These are phyloP conservation scores for Thecocarcelia acutangulata DNA, from an alignment of 2,888 invertebrate genomes.

Conservation along the genomic window DNA sequence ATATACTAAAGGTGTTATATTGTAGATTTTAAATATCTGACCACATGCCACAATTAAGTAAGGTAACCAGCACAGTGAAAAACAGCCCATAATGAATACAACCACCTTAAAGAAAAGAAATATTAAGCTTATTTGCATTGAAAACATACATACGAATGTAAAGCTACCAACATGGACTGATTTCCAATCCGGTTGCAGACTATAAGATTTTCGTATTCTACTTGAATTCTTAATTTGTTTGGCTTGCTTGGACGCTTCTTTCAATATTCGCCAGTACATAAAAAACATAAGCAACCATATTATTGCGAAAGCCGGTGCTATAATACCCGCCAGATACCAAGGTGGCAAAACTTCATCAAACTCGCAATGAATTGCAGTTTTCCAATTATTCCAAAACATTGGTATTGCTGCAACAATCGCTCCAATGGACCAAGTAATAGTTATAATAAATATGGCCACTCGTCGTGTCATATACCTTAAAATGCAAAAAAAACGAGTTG, in stretches of 20 bases:
- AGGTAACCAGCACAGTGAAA: constrained; percentile 91
- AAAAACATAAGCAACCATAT: constrained; percentile 89
- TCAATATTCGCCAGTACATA: constrained; percentile 90
- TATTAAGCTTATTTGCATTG: background rate
- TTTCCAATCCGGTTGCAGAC: constrained; percentile 85
- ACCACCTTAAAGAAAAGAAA: constrained; percentile 85
- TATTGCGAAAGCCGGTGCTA: constrained; percentile 87
- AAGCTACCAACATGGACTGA: constrained; percentile 85
- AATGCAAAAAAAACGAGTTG: background rate
- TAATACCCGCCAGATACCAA: constrained; percentile 82
- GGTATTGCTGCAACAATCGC: constrained; percentile 86
- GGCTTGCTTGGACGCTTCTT: constrained; percentile 88
- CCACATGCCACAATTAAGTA: constrained; percentile 87
- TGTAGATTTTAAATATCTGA: constrained; percentile 83
- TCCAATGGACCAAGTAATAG: constrained; percentile 86
- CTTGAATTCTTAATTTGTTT: constrained; percentile 85
- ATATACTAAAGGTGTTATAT: constrained; percentile 84
- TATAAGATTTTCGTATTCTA: constrained; percentile 74
- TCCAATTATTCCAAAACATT: constrained; percentile 90
- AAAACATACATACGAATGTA: no score
- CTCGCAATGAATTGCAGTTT: constrained; percentile 84
- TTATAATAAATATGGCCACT: constrained; percentile 85
- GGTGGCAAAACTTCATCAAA: constrained; percentile 85
- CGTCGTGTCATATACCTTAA: constrained; percentile 86
- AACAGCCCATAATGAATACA: constrained; percentile 89